phyloP scores from a whole-genome alignment of 1,140 invertebrate genomes.

The Heterodera carotae region DNA sequence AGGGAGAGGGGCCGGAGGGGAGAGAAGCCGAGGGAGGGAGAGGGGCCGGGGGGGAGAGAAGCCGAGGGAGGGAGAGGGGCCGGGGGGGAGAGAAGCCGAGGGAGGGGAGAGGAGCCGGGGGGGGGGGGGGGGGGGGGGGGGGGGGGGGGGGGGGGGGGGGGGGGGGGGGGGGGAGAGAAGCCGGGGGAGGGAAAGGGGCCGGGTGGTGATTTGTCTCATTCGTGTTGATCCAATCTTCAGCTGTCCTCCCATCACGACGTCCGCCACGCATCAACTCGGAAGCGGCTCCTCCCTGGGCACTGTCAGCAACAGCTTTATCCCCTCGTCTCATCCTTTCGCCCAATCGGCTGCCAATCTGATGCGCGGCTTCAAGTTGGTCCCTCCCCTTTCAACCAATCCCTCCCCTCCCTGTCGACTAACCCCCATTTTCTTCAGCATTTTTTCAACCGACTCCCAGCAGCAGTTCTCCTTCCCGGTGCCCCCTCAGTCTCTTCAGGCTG shows the following conservation, averaged over 20 bases:
- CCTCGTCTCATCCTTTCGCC: conserved; percentile 3
- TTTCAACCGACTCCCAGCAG: conserved; percentile 1
- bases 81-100: no score
- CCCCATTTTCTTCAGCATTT: conserved; percentile 17
- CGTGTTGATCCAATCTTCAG: neutral
- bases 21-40: no score
- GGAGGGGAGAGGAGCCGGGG: no score
- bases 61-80: no score
- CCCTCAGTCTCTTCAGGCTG: conserved; percentile 1
- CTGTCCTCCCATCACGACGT: neutral
- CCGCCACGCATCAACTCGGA: conserved; percentile 11
- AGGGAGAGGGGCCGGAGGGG: no score
- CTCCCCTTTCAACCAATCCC: neutral
- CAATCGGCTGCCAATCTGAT: conserved; percentile 30
- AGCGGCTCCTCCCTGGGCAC: conserved; percentile 22
- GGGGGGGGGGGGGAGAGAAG: no score
- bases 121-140: no score
- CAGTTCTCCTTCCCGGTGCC: conserved; percentile 9
- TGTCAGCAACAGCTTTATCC: conserved; percentile 14
- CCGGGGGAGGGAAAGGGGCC: neutral
- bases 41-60: no score
- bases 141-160: no score
- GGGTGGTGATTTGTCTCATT: neutral
- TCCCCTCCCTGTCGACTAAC: neutral
- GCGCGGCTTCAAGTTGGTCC: conserved; percentile 28